These are phyloP conservation scores for Caranx ignobilis DNA, from an alignment of 2,113 vertebrate genomes.

Conservation along the genomic window DNA sequence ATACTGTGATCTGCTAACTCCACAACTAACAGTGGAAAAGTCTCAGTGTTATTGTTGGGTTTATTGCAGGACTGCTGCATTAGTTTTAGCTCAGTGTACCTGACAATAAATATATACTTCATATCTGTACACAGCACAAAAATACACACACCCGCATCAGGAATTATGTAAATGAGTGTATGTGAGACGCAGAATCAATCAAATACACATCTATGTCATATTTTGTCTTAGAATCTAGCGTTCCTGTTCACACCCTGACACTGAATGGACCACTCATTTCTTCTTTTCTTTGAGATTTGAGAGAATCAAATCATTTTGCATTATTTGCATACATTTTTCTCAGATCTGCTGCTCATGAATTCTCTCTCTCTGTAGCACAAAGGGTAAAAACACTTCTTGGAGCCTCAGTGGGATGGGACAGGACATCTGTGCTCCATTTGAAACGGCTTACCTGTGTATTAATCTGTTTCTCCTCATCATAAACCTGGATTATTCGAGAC, in stretches of 20 bases:
- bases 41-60: too few relatives aligned
- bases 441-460: slow-evolving; percentile 99
- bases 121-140: too few relatives aligned
- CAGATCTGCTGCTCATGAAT: not conserved
- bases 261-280: not conserved
- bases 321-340: too few relatives aligned
- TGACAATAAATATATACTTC: not conserved
- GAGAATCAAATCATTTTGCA: too few relatives aligned
- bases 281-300: not conserved
- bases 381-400: slow-evolving; percentile 54
- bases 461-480: slow-evolving; percentile 99
- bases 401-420: slow-evolving; percentile 74
- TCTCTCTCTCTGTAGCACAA: not conserved
- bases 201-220: not conserved
- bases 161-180: not conserved
- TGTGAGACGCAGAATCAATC: not conserved
- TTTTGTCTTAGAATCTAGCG: too few relatives aligned
- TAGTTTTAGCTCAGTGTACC: not conserved
- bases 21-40: too few relatives aligned
- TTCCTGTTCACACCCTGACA: not conserved
- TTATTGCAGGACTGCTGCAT: not conserved
- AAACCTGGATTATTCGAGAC: slow-evolving; percentile 99
- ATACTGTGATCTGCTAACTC: not conserved
- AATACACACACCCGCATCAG: too few relatives aligned
- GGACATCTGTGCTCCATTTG: slow-evolving; percentile 84